Evolutionary conservation across 2,113 vertebrate species (phyloP).

Genomic region (Sylvilagus bachmani): DNA sequence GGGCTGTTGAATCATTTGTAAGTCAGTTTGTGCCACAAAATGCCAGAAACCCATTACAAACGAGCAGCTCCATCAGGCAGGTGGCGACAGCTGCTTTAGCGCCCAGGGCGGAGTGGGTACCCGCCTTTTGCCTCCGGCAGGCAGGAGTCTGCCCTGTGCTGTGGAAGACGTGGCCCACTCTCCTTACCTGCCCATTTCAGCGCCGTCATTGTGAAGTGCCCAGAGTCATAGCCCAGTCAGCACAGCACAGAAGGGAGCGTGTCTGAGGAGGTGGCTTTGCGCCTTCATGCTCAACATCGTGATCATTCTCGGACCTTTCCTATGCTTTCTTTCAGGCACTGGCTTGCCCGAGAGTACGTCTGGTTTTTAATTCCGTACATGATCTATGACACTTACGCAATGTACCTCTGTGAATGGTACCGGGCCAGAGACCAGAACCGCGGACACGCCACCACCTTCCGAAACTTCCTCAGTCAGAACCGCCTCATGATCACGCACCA

Average conservation of each 20-base stretch:
- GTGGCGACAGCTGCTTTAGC: not conserved
- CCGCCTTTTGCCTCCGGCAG: not conserved
- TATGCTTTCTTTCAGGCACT: slow-evolving; percentile 91
- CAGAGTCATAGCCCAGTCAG: not conserved
- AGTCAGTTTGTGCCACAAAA: slow-evolving; percentile 45
- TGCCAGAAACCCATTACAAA: slow-evolving; percentile 22
- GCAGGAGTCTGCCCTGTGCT: not conserved
- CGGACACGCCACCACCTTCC: slow-evolving; percentile 89
- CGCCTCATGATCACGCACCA: slow-evolving; percentile 97
- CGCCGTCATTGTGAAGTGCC: not conserved
- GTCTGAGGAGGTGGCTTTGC: slow-evolving; percentile 21
- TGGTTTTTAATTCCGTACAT: slow-evolving; percentile 97
- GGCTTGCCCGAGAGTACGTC: slow-evolving; percentile 94
- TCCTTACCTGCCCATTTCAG: not conserved
- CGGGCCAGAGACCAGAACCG: slow-evolving; percentile 91
- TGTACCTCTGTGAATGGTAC: slow-evolving; percentile 98
- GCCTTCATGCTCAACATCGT: not conserved
- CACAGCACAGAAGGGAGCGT: not conserved
- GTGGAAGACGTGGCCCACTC: slow-evolving; percentile 11
- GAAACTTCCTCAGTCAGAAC: slow-evolving; percentile 93
- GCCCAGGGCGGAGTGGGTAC: not conserved
- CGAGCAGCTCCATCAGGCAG: not conserved
- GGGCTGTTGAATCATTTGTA: slow-evolving; percentile 57
- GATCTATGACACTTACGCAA: slow-evolving; percentile 96
- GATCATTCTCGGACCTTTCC: not conserved